These are phyloP conservation scores for Hoplias malabaricus DNA, from an alignment of 2,113 vertebrate genomes.

Conservation along the genomic window DNA sequence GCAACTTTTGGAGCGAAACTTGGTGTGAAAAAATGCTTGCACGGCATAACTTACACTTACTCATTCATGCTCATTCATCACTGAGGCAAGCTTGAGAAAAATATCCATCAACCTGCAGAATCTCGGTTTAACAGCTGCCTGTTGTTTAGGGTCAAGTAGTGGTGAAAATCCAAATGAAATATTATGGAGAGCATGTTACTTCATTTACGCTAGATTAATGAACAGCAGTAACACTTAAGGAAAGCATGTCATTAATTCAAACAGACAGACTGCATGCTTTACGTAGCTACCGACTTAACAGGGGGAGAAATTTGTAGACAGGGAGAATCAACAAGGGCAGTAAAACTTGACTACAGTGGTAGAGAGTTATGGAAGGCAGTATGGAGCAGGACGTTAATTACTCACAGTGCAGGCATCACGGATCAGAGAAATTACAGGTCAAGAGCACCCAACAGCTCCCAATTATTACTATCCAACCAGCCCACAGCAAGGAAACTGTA, in stretches of 20 bases:
- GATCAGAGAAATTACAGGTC: slow-evolving; percentile 52
- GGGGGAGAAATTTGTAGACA: slow-evolving; percentile 14
- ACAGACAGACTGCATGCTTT: not conserved
- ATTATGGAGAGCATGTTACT: not conserved
- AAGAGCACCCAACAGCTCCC: slow-evolving; percentile 34
- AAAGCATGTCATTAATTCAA: slow-evolving; percentile 18
- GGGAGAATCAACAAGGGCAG: slow-evolving; percentile 25
- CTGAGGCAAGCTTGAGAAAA: slow-evolving; percentile 3
- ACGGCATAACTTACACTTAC: not conserved
- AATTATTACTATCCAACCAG: slow-evolving; percentile 40
- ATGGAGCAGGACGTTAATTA: slow-evolving; percentile 46
- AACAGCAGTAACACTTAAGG: not conserved
- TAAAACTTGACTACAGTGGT: slow-evolving; percentile 21
- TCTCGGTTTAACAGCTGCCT: not conserved
- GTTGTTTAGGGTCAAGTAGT: slow-evolving; percentile 15
- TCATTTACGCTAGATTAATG: not conserved
- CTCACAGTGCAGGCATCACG: slow-evolving; percentile 35
- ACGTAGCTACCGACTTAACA: not conserved
- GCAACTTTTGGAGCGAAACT: slow-evolving; percentile 36
- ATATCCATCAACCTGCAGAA: not conserved
- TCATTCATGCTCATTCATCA: not conserved
- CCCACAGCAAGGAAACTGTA: slow-evolving; percentile 23
- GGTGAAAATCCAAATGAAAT: not conserved
- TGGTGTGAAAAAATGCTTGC: not conserved
- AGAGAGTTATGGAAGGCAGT: slow-evolving; percentile 37